These are phyloP conservation scores for Aythya baeri DNA, from an alignment of 2,113 vertebrate species.

Conservation along the genomic window DNA sequence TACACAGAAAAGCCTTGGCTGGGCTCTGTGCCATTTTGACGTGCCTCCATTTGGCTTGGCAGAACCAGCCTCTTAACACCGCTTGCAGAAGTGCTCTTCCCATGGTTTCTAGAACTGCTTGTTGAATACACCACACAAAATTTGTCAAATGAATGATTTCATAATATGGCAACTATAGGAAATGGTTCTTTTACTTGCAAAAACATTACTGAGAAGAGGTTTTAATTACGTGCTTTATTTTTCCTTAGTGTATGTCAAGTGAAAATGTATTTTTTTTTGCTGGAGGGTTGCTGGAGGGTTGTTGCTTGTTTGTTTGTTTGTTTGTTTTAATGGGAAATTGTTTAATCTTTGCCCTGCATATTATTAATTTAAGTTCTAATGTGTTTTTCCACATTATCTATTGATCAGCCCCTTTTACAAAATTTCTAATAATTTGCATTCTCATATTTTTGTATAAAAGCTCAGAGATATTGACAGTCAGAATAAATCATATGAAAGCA, in stretches of 20 bases:
- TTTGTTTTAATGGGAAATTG: background rate
- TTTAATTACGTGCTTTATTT: background rate
- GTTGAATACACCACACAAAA: background rate
- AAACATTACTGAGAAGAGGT: background rate
- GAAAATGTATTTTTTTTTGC: background rate
- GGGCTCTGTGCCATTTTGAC: background rate
- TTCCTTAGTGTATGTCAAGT: background rate
- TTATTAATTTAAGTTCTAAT: background rate
- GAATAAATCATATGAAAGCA: background rate
- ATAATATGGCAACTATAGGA: background rate
- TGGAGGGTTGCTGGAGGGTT: background rate
- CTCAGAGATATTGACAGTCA: background rate
- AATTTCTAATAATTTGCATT: conserved; percentile 7
- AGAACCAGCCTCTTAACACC: background rate
- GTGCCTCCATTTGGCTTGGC: background rate
- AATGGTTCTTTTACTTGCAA: background rate
- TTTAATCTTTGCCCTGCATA: background rate
- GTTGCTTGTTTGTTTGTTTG: background rate
- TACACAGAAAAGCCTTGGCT: background rate
- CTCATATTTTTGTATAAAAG: background rate
- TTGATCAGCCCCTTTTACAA: background rate
- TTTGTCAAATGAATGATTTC: background rate
- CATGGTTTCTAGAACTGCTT: background rate
- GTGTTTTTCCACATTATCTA: conserved; percentile 12
- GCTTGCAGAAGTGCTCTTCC: background rate